phyloP scores from a whole-genome alignment of 2,888 invertebrate genomes.

The Lysandra coridon region DNA sequence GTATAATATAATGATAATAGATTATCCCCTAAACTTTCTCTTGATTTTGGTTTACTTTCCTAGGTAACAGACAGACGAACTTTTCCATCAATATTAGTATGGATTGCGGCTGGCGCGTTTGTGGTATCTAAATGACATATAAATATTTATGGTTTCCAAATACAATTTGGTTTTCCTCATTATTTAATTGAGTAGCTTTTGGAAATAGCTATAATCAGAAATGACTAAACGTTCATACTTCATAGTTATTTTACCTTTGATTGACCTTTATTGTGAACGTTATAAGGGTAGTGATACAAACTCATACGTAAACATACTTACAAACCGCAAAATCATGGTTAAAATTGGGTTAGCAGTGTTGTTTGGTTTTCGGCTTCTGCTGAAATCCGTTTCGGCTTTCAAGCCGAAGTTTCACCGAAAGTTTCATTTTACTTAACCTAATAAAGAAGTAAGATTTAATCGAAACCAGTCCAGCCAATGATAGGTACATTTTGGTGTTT shows the following conservation, averaged over 20 bases:
- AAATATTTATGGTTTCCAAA: background rate
- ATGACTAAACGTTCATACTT: background rate
- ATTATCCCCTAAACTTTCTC: no score
- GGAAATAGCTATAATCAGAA: background rate
- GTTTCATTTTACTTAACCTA: background rate
- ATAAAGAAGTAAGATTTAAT: no score
- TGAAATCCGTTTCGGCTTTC: background rate
- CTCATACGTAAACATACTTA: background rate
- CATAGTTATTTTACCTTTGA: background rate
- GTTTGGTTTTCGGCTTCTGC: background rate
- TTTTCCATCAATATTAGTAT: background rate
- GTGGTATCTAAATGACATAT: background rate
- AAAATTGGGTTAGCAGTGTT: background rate
- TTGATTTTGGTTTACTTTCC: background rate
- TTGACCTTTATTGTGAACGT: background rate
- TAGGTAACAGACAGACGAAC: background rate
- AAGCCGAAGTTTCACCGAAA: background rate
- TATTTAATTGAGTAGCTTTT: background rate
- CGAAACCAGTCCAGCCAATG: no score
- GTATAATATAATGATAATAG: no score
- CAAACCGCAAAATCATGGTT: background rate
- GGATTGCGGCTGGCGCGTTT: background rate
- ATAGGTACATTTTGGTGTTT: no score
- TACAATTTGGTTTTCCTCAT: background rate
- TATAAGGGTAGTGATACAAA: background rate